Percentiles rank a stretch among this genome's conserved stretches.
These are phyloP conservation scores for Loris lydekkerianus DNA, from an alignment of 2,797 vertebrate species.

Conservation along the genomic window DNA sequence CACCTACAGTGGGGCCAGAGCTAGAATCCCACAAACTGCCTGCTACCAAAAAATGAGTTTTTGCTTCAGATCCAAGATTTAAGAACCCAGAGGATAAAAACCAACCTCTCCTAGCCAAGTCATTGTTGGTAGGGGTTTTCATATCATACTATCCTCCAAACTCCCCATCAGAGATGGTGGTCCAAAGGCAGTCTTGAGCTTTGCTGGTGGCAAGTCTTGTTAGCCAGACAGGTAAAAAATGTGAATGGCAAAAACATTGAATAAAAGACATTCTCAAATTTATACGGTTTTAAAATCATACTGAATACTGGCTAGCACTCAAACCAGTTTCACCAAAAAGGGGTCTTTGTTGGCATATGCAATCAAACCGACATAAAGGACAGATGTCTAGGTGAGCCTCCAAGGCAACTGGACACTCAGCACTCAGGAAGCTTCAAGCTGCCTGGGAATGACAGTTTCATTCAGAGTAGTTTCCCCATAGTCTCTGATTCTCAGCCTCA, in stretches of 20 bases:
- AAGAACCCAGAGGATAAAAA: slow-evolving; percentile 1
- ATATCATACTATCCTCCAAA: background rate
- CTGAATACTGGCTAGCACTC: background rate
- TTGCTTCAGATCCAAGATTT: background rate
- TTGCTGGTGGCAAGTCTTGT: background rate
- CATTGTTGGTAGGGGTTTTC: background rate
- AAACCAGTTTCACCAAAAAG: background rate
- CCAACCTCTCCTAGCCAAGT: background rate
- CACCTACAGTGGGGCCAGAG: background rate
- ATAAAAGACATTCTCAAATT: background rate
- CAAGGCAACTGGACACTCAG: background rate
- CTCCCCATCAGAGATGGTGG: background rate
- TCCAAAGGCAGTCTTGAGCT: background rate
- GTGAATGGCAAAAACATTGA: background rate
- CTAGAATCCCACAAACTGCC: background rate
- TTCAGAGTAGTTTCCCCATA: background rate
- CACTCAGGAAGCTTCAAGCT: background rate
- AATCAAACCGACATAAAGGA: background rate
- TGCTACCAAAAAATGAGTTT: background rate
- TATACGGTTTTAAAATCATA: background rate
- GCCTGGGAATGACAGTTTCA: background rate
- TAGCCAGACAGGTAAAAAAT: background rate
- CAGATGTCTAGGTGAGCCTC: background rate
- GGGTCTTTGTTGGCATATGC: background rate
- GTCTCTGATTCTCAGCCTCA: background rate